A percentile compares a stretch with the other conserved stretches of the same genome.
Conservation (phyloP, 2,113 vertebrate genomes). For the Cariama cristata region DNA sequence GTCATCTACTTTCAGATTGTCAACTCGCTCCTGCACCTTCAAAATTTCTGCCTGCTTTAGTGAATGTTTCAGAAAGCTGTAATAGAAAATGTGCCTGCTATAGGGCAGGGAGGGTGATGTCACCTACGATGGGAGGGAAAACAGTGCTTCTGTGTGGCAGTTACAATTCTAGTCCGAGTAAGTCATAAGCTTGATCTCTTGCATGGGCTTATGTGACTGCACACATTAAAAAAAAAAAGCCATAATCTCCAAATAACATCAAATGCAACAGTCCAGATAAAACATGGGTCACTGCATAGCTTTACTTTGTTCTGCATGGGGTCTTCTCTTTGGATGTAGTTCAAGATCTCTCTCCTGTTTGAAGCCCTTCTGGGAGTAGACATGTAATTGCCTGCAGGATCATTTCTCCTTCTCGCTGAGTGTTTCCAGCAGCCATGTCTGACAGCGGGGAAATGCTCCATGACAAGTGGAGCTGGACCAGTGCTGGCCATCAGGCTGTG, state of each 20-base stretch:
- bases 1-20: not conserved
- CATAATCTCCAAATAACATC: not conserved
- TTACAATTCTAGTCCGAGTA: not conserved
- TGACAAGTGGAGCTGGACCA: not conserved
- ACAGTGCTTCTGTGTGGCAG: not conserved
- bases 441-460: not conserved
- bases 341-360: not conserved
- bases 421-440: not conserved
- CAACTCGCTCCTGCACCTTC: not conserved
- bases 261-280: not conserved
- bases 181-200: not conserved
- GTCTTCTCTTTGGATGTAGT: not conserved
- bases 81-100: not conserved
- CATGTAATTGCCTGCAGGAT: not conserved
- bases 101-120: not conserved
- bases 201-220: not conserved
- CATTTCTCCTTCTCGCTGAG: not conserved
- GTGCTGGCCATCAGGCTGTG: not conserved
- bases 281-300: not conserved
- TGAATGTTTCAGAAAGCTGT: not conserved
- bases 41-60: not conserved
- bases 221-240: not conserved
- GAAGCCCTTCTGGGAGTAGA: not conserved
- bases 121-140: rapidly evolving
- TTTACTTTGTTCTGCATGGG: not conserved